Evolutionary conservation across 2,797 vertebrate genomes (phyloP).

Genomic region (Argentina silus): DNA sequence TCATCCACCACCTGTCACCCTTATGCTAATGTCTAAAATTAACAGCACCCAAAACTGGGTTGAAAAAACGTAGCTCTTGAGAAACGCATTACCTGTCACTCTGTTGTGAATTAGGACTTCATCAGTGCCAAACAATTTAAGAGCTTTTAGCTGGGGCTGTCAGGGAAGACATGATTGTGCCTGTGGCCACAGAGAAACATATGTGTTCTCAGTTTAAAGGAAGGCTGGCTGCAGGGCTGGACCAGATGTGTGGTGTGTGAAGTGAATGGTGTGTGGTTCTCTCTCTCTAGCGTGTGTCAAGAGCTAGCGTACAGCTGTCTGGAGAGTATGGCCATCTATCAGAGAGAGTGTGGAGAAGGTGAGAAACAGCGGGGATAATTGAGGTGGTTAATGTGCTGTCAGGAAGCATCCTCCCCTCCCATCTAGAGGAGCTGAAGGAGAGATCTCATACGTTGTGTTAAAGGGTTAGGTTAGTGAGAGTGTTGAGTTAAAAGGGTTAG

Average conservation of each 20-base stretch:
- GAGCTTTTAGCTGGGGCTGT: constrained; percentile 59
- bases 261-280: constrained; percentile 54
- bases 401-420: constrained; percentile 46
- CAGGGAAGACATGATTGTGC: constrained; percentile 66
- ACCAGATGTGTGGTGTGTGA: constrained; percentile 65
- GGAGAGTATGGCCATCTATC: constrained; percentile 56
- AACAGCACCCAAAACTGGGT: constrained; percentile 53
- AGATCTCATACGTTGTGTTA: neutral
- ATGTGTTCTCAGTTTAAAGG: constrained; percentile 47
- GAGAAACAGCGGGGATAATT: constrained; percentile 71
- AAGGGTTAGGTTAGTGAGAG: too few relatives aligned
- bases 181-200: constrained; percentile 69
- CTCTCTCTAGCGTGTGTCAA: constrained; percentile 59
- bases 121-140: constrained; percentile 69
- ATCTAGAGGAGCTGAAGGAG: constrained; percentile 24
- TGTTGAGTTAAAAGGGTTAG: too few relatives aligned
- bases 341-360: constrained; percentile 54
- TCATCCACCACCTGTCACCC: constrained; percentile 60
- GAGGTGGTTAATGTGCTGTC: constrained; percentile 64
- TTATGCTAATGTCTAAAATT: constrained; percentile 66
- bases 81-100: constrained; percentile 73
- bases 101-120: constrained; percentile 71
- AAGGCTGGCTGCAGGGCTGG: constrained; percentile 48
- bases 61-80: constrained; percentile 55
- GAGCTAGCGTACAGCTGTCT: constrained; percentile 50